Evolutionary conservation across 2,797 vertebrate genomes (phyloP).

Genomic region (Propithecus deckenii): DNA sequence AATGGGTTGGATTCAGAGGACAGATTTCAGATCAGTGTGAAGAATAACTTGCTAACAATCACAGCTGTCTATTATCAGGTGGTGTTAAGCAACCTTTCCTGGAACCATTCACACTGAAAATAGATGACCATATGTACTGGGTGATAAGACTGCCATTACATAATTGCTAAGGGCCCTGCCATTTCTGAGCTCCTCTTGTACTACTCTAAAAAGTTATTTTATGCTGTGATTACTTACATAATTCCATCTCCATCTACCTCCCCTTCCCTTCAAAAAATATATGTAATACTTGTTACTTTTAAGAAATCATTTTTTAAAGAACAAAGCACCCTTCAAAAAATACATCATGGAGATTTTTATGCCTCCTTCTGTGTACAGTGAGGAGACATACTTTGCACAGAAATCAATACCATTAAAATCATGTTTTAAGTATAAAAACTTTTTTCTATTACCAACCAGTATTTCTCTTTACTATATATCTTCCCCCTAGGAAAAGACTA

Average conservation of each 20-base stretch:
- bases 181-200: background rate
- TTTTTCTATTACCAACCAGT: conserved; percentile 28
- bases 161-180: background rate
- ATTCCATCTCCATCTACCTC: conserved; percentile 5
- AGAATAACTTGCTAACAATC: background rate
- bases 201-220: conserved; percentile 35
- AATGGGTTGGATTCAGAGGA: background rate
- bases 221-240: conserved; percentile 38
- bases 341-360: conserved; percentile 18
- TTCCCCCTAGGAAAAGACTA: background rate
- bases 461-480: background rate
- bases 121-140: background rate
- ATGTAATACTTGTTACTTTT: conserved; percentile 14
- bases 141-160: background rate
- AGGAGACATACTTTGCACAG: conserved; percentile 10
- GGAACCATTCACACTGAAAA: conserved; percentile 32
- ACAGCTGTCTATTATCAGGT: background rate
- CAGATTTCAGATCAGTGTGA: conserved; percentile 34
- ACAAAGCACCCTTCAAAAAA: conserved; percentile 51
- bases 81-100: background rate
- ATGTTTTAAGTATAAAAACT: conserved; percentile 26
- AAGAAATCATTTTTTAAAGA: conserved; percentile 54
- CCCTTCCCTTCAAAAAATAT: conserved; percentile 20
- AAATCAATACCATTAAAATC: conserved; percentile 41
- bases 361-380: conserved; percentile 8